These are phyloP conservation scores for Drosophila parvula DNA, from an alignment of 1,140 invertebrate genomes.

Conservation along the genomic window DNA sequence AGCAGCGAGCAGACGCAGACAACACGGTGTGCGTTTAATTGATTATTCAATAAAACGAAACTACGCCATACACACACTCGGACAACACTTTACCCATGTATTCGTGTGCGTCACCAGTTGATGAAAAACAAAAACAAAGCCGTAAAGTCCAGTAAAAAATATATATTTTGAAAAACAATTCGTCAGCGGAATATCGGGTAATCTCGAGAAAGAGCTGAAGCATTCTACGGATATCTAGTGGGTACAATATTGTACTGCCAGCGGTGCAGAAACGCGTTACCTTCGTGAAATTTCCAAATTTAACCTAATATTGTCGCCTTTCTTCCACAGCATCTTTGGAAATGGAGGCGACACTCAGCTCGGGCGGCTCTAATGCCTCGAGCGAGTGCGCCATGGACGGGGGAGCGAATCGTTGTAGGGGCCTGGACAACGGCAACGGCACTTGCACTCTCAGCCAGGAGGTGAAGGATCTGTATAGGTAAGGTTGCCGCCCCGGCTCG, in stretches of 20 bases:
- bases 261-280: neutral
- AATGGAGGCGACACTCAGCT: conserved; percentile 72
- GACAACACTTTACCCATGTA: conserved; percentile 23
- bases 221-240: conserved; percentile 5
- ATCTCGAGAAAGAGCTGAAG: conserved; percentile 64
- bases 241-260: conserved; percentile 3
- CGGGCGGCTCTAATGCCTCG: conserved; percentile 71
- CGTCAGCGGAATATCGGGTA: conserved; percentile 56
- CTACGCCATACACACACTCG: conserved; percentile 53
- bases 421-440: conserved; percentile 47
- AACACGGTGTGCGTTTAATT: conserved; percentile 69
- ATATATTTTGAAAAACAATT: conserved; percentile 64
- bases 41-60: conserved; percentile 75
- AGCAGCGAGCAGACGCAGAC: conserved; percentile 38
- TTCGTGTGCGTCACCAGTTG: conserved; percentile 55
- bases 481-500: neutral
- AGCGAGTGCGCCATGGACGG: conserved; percentile 65
- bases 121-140: conserved; percentile 53
- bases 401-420: conserved; percentile 50
- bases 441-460: conserved; percentile 51
- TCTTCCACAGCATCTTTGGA: conserved; percentile 23
- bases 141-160: conserved; percentile 42
- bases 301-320: neutral
- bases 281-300: conserved; percentile 1
- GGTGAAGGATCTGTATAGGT: conserved; percentile 74